A percentile compares a stretch with the other conserved stretches of the same genome.
Conservation (phyloP, 2,888 invertebrate species). For the Shargacucullia verbasci region DNA sequence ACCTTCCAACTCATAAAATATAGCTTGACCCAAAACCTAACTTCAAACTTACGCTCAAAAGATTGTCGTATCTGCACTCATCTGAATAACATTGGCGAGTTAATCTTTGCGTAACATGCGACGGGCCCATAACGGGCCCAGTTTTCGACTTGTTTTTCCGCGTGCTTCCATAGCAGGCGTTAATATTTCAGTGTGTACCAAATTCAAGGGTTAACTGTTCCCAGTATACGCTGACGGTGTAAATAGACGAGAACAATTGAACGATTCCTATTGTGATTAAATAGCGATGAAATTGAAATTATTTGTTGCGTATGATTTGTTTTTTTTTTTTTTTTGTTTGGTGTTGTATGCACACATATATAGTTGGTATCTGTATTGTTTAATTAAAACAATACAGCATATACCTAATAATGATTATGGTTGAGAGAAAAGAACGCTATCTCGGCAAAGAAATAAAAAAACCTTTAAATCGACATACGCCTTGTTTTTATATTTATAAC, state of each 20-base stretch:
- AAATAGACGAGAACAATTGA: constrained; percentile 72
- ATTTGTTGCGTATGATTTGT: constrained; percentile 36
- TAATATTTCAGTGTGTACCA: constrained; percentile 87
- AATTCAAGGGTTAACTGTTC: constrained; percentile 87
- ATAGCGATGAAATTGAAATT: constrained; percentile 27
- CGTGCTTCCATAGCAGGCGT: constrained; percentile 84
- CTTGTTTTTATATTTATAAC: too few relatives aligned
- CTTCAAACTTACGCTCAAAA: not conserved
- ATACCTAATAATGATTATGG: too few relatives aligned
- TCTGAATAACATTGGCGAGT: constrained; percentile 50
- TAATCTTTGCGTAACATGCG: constrained; percentile 83
- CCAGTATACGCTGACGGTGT: constrained; percentile 67
- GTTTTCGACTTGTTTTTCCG: constrained; percentile 88
- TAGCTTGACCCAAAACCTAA: too few relatives aligned
- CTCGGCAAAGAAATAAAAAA: too few relatives aligned
- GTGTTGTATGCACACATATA: not conserved
- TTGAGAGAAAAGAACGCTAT: too few relatives aligned
- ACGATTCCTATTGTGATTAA: constrained; percentile 67
- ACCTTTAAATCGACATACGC: too few relatives aligned
- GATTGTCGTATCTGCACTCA: constrained; percentile 35
- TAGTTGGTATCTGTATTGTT: not conserved
- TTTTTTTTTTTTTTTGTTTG: not conserved
- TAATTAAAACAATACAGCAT: too few relatives aligned
- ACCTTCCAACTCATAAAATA: too few relatives aligned
- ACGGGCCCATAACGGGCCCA: constrained; percentile 85